phyloP scores from a whole-genome alignment of 2,113 vertebrate genomes.

The Fukomys damarensis region DNA sequence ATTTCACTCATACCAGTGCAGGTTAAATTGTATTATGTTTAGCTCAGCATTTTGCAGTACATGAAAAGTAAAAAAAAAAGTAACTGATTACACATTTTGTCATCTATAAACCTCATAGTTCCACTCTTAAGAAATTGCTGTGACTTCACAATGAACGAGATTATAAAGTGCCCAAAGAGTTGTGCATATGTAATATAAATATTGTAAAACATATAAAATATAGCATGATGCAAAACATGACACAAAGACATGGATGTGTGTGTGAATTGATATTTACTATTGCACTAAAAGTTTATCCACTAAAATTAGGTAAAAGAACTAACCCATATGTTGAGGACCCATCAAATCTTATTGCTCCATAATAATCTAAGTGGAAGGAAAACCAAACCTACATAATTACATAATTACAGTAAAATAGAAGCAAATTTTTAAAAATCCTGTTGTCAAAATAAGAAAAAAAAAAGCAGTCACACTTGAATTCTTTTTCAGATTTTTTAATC shows the following conservation, averaged over 20 bases:
- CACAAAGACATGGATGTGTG: neutral
- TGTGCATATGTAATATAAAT: neutral
- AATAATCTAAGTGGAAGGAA: neutral
- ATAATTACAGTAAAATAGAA: neutral
- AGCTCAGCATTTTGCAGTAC: neutral
- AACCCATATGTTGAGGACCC: neutral
- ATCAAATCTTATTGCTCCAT: neutral
- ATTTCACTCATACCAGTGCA: neutral
- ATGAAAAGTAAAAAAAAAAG: neutral
- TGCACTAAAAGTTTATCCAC: neutral
- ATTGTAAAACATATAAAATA: neutral
- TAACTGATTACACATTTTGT: neutral
- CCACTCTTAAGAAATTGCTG: neutral
- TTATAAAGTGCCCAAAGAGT: neutral
- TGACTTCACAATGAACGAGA: neutral
- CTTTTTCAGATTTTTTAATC: neutral
- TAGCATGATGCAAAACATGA: neutral
- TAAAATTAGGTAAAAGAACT: neutral
- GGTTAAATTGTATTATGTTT: neutral
- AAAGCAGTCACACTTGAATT: fast-evolving
- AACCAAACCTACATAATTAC: neutral
- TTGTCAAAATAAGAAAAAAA: neutral
- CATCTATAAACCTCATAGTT: neutral
- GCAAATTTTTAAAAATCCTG: neutral
- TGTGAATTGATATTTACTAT: neutral